Conservation (phyloP, 2,797 vertebrate species). For the Tragelaphus eurycerus region DNA sequence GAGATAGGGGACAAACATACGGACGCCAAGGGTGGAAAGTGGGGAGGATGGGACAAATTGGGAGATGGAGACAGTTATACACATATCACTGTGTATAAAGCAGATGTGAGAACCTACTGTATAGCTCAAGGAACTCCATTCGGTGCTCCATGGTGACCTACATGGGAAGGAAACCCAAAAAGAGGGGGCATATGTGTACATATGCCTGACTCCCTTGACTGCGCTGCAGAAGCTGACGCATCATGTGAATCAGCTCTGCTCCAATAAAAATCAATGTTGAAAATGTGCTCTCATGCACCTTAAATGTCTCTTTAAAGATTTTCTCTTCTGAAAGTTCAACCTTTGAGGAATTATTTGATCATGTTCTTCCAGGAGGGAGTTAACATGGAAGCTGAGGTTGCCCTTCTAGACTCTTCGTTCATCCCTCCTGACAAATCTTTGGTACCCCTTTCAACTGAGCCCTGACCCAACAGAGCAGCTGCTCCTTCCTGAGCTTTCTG, state of each 20-base stretch:
- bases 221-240: background rate
- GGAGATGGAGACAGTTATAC: background rate
- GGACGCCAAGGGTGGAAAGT: background rate
- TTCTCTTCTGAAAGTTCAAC: background rate
- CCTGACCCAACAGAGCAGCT: background rate
- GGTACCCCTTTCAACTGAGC: background rate
- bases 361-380: background rate
- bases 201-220: rapidly evolving
- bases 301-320: background rate
- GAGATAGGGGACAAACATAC: background rate
- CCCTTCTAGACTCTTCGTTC: background rate
- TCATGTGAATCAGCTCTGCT: background rate
- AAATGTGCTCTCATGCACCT: background rate
- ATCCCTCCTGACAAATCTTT: background rate
- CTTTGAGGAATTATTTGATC: background rate
- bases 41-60: rapidly evolving
- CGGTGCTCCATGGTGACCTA: background rate
- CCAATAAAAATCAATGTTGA: background rate
- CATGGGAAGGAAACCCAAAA: background rate
- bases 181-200: background rate
- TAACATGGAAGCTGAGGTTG: background rate
- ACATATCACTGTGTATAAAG: background rate
- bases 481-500: background rate
- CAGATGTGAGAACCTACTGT: too few species aligned
- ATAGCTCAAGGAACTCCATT: too few species aligned